Base-by-base conservation (phyloP, 2,797 vertebrate species). In the Lophius americanus region DNA sequence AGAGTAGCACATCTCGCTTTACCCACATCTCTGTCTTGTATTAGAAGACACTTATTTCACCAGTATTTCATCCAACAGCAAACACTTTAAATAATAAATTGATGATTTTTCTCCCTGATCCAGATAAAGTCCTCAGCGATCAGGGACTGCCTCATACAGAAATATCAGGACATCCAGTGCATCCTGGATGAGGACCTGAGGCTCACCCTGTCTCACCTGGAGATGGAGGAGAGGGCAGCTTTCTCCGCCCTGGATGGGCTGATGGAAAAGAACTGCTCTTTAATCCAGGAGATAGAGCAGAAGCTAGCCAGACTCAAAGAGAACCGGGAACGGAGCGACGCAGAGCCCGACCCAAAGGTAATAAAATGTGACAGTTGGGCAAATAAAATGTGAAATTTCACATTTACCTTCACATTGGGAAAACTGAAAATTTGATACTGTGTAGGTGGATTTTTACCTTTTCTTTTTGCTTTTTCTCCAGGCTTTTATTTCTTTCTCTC, bases 201-300 rank as follows among this genome's bases (percentile, higher is more conserved):
- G 73, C 76, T 87, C 46, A 93, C 93, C 1, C 72, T 95, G 49
- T 84, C 88, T 37, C 92, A 93, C 62, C 79, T 95, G 75, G 93
- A 94, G 64, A 87, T 91, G 79, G 93, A 95, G 79, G 89, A 93
- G 51, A 76, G 84, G 11, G 94, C 93, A 10, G 89, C 89, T 3
- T 77, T 90, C 55, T 86, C 75, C 5, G 77, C 80, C 49, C 77
- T 93, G 66, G 90, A 94, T 14, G 85, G 88, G 35, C 81, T 90
- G 37, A 90, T 94, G 85, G 92, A 94, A 68, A 91, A 33, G 42
- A 94, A 91, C 87, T 90, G 89, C 41, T 78, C 79, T n/a, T 71
- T 94, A 0, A 88, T 91, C n/a, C 92, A 92, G 73, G 87, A 93
- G 48, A 89, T 94, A 43, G 93, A 94, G 57, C 91, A 88, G 76